phyloP scores from a whole-genome alignment of 2,888 invertebrate genomes.

The Dorcus parallelipipedus region DNA sequence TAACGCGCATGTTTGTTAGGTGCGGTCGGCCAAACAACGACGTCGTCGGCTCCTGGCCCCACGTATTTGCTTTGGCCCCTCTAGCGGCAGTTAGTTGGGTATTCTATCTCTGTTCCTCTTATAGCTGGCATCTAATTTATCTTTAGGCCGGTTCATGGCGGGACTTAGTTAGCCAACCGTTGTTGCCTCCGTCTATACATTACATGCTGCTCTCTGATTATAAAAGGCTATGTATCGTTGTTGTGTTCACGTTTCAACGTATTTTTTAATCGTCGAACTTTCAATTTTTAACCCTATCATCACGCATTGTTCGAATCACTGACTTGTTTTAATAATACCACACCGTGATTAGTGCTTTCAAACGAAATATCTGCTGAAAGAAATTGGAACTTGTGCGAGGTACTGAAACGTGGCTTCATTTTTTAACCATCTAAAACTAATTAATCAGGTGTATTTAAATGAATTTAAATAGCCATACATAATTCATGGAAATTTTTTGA shows the following conservation, averaged over 20 bases:
- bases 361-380: too few species aligned
- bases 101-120: conserved; percentile 10
- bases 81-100: conserved; percentile 14
- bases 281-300: not conserved
- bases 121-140: conserved; percentile 4
- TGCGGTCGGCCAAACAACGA: conserved; percentile 14
- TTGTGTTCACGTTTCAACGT: not conserved
- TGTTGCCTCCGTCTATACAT: conserved; percentile 6
- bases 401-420: too few species aligned
- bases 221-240: not conserved
- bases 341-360: too few species aligned
- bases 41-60: conserved; percentile 14
- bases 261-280: not conserved
- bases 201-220: conserved; percentile 1
- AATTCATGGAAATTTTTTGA: too few species aligned
- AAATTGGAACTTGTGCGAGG: too few species aligned
- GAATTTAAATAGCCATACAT: too few species aligned
- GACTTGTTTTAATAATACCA: not conserved
- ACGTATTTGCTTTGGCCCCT: conserved; percentile 21
- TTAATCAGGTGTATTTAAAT: too few species aligned
- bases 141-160: conserved; percentile 12
- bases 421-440: too few species aligned
- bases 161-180: conserved; percentile 12
- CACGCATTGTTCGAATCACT: not conserved
- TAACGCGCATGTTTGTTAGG: conserved; percentile 13